A percentile compares a stretch with the other conserved stretches of the same genome.
phyloP scores from a whole-genome alignment of 1,140 invertebrate genomes.

The Oreohelix idahoensis region DNA sequence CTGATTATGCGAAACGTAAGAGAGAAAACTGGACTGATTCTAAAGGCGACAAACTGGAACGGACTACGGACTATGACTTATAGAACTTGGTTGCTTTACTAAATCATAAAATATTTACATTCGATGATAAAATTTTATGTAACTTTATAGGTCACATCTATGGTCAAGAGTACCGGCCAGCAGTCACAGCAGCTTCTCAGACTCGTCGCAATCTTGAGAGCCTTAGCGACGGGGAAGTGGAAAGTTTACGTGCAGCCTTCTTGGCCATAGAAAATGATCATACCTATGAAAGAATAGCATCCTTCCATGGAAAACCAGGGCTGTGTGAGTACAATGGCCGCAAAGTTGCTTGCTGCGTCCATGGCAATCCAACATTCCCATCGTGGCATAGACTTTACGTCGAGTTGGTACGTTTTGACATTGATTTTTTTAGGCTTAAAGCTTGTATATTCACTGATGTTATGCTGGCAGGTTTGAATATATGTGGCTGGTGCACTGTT shows the following conservation, averaged over 20 bases:
- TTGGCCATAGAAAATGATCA: constrained; percentile 39
- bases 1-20: no score
- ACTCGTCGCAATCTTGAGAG: constrained; percentile 41
- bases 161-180: constrained; percentile 30
- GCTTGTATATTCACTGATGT: no score
- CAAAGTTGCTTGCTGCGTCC: constrained; percentile 42
- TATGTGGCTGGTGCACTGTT: no score
- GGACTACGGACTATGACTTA: no score
- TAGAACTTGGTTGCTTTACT: no score
- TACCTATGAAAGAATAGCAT: constrained; percentile 46
- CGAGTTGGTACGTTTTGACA: constrained; percentile 11
- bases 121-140: background rate
- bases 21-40: no score
- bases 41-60: no score
- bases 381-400: constrained; percentile 52
- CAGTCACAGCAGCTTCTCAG: constrained; percentile 36
- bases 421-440: no score
- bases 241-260: constrained; percentile 47
- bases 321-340: constrained; percentile 39
- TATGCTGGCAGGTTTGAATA: no score
- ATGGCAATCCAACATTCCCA: constrained; percentile 47
- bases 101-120: no score
- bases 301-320: constrained; percentile 47
- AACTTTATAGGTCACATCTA: constrained; percentile 28
- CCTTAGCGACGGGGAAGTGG: constrained; percentile 43